Conservation (phyloP, 2,888 invertebrate genomes). For the Perizoma affinitatum region DNA sequence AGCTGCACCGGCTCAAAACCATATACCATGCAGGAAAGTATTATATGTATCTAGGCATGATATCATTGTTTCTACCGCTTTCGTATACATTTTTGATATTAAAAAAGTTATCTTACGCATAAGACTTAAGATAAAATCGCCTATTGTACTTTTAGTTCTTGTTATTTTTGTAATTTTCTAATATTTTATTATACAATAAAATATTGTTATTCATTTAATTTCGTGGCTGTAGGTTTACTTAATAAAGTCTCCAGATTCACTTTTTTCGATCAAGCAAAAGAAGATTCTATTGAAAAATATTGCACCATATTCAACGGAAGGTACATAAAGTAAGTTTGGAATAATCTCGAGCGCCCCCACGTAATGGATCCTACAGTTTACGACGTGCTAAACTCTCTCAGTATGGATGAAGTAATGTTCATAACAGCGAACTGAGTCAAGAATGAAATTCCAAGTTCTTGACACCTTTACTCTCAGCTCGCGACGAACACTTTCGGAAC, state of each 20-base stretch:
- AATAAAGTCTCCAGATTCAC: constrained; percentile 12
- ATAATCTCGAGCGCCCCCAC: constrained; percentile 57
- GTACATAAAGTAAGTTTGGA: constrained; percentile 52
- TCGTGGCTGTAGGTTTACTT: constrained; percentile 13
- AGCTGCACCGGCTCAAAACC: too few species aligned
- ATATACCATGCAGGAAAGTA: too few species aligned
- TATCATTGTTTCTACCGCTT: too few species aligned
- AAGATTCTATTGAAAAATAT: constrained; percentile 49
- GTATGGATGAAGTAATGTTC: constrained; percentile 67
- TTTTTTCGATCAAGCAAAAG: constrained; percentile 29
- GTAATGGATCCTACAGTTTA: constrained; percentile 73
- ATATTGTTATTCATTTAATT: constrained; percentile 4
- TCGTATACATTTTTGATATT: too few species aligned
- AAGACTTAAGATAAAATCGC: too few species aligned
- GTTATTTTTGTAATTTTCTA: too few species aligned
- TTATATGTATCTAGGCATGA: too few species aligned
- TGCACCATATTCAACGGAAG: constrained; percentile 46
- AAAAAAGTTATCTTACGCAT: too few species aligned
- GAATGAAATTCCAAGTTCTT: constrained; percentile 61
- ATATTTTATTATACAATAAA: too few species aligned
- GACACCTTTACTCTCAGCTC: constrained; percentile 53
- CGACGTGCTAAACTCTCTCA: constrained; percentile 69
- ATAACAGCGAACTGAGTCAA: constrained; percentile 67
- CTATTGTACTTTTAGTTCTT: too few species aligned
- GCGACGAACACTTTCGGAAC: constrained; percentile 42